phyloP scores from a whole-genome alignment of 1,140 invertebrate species.

The Parapsyche elsis region DNA sequence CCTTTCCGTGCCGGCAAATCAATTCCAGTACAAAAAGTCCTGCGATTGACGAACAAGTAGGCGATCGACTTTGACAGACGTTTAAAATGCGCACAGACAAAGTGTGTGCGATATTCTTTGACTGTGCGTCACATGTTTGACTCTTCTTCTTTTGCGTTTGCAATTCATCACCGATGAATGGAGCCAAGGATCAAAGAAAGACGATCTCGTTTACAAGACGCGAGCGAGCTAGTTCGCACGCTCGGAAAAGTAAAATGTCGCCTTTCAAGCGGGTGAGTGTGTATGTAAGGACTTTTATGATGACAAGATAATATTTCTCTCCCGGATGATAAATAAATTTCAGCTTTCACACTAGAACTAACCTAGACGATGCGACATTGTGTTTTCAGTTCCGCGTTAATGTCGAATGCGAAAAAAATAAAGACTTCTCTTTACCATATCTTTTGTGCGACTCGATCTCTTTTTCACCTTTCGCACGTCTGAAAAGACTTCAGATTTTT shows the following conservation, averaged over 20 bases:
- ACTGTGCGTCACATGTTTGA: not conserved
- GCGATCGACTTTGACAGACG: not conserved
- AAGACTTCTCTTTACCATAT: slow-evolving; percentile 4
- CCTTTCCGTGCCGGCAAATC: not conserved
- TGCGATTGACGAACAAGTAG: no score
- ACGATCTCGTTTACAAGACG: not conserved
- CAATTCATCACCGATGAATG: slow-evolving; percentile 23
- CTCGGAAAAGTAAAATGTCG: not conserved
- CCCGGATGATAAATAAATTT: not conserved
- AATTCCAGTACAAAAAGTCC: not conserved
- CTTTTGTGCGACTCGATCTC: not conserved
- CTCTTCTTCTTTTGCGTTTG: not conserved
- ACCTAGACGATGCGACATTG: not conserved
- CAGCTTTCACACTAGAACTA: not conserved
- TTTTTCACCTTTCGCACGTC: not conserved
- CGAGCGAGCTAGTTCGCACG: not conserved
- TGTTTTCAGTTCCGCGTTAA: not conserved
- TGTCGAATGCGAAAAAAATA: not conserved
- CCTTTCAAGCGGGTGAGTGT: not conserved
- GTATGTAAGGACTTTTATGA: not conserved
- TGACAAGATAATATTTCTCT: not conserved
- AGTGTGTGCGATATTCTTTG: not conserved
- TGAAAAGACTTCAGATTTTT: slow-evolving; percentile 20
- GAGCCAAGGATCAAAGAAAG: slow-evolving; percentile 18
- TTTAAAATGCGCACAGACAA: not conserved